These are phyloP conservation scores for Cherax destructor DNA, from an alignment of 1,140 invertebrate species.

Conservation along the genomic window DNA sequence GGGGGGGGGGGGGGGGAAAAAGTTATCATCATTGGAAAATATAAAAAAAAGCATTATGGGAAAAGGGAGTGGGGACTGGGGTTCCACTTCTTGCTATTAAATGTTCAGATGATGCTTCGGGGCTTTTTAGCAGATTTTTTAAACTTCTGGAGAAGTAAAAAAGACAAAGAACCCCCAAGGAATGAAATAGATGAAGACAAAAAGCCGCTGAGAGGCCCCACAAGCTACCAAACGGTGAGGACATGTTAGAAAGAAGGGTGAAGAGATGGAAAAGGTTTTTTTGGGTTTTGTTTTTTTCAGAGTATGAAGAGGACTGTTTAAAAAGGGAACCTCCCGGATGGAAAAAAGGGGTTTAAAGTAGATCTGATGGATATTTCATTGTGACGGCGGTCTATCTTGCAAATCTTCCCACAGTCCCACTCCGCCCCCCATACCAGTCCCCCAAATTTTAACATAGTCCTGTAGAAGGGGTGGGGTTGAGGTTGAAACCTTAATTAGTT, in stretches of 20 bases:
- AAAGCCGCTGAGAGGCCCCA: not conserved
- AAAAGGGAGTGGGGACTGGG: not conserved
- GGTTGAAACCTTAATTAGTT: no score
- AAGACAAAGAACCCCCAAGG: not conserved
- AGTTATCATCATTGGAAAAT: not conserved
- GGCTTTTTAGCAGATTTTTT: not conserved
- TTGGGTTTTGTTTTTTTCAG: not conserved
- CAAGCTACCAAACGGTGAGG: not conserved
- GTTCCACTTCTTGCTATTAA: not conserved
- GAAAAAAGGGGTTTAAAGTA: slow-evolving; percentile 73
- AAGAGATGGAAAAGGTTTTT: not conserved
- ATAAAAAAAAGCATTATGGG: slow-evolving; percentile 25
- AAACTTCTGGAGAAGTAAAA: not conserved
- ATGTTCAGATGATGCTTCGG: not conserved
- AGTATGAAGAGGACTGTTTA: not conserved
- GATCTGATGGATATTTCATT: slow-evolving; percentile 72
- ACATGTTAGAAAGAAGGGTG: not conserved
- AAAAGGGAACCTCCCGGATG: slow-evolving; percentile 72
- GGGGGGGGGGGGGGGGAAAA: not conserved
- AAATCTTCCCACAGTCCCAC: slow-evolving; percentile 66
- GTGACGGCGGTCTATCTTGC: slow-evolving; percentile 39
- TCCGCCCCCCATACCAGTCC: slow-evolving; percentile 63
- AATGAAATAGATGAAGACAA: not conserved
- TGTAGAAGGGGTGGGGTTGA: not conserved
- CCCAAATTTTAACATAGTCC: slow-evolving; percentile 69